Conservation (phyloP, 2,113 vertebrate genomes). For the Mohoua ochrocephala region DNA sequence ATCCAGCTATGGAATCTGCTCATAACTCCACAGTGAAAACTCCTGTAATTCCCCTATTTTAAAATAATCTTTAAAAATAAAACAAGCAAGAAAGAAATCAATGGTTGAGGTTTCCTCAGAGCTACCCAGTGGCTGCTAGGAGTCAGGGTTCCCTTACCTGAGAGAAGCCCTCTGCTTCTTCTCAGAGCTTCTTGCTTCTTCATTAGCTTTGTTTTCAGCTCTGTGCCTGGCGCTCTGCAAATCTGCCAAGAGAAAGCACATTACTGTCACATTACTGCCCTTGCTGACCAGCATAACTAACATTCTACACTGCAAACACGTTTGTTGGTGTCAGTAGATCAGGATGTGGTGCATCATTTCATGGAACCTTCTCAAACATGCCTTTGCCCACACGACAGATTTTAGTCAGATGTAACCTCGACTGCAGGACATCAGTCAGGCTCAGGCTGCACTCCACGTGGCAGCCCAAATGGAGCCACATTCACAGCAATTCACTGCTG, state of each 20-base stretch:
- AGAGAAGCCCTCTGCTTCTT: slow-evolving; percentile 87
- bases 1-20: neutral
- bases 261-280: neutral
- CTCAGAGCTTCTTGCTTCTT: slow-evolving; percentile 87
- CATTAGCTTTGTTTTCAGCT: slow-evolving; percentile 84
- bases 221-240: slow-evolving; percentile 82
- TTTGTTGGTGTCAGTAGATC: neutral
- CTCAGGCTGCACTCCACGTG: neutral
- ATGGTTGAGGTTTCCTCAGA: neutral
- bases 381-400: neutral
- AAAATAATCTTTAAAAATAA: neutral
- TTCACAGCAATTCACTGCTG: neutral
- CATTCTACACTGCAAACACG: fast-evolving
- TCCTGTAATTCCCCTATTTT: neutral
- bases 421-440: neutral
- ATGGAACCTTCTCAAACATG: neutral
- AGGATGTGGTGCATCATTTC: neutral
- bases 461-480: neutral
- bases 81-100: neutral
- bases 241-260: slow-evolving; percentile 69
- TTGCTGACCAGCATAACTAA: neutral
- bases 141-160: slow-evolving; percentile 71
- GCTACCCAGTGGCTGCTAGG: neutral
- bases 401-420: neutral
- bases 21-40: neutral